These are phyloP conservation scores for Nyleta sp. DNA, from an alignment of 2,888 invertebrate species.

Conservation along the genomic window DNA sequence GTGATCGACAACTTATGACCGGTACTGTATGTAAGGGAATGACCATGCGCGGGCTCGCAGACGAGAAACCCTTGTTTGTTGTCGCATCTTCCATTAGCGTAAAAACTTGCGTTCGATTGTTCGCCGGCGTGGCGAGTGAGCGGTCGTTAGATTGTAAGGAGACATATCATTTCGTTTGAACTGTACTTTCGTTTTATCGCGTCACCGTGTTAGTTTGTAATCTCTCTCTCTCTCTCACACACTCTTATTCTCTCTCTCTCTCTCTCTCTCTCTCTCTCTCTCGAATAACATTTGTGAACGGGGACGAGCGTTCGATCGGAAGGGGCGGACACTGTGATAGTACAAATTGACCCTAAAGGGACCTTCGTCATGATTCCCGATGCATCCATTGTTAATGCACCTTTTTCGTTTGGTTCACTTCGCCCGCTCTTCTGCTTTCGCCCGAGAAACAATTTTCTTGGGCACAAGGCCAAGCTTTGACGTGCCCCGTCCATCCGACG, in stretches of 20 bases:
- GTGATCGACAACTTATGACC: too few species aligned
- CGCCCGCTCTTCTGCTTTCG: too few species aligned
- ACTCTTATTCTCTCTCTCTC: constrained; percentile 43
- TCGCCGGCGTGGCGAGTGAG: constrained; percentile 35
- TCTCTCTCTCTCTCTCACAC: constrained; percentile 21
- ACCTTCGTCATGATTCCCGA: too few species aligned
- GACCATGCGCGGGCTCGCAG: too few species aligned
- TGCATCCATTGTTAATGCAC: too few species aligned
- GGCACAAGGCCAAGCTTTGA: too few species aligned
- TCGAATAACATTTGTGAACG: constrained; percentile 55
- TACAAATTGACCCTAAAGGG: constrained; percentile 47
- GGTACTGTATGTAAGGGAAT: too few species aligned
- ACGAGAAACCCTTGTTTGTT: constrained; percentile 38
- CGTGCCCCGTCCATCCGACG: too few species aligned
- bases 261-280: too few species aligned
- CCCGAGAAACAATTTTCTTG: too few species aligned
- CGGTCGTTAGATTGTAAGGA: constrained; percentile 72
- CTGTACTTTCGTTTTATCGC: not conserved
- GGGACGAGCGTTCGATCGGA: constrained; percentile 71
- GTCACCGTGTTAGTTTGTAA: constrained; percentile 43
- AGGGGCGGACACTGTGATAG: constrained; percentile 60
- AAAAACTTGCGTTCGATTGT: constrained; percentile 44
- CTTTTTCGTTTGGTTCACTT: too few species aligned
- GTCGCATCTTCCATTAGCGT: constrained; percentile 61
- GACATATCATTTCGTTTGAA: constrained; percentile 74